These are phyloP conservation scores for Paramuricea clavata DNA, from an alignment of 92 coral and sea anemone species.

Conservation along the genomic window DNA sequence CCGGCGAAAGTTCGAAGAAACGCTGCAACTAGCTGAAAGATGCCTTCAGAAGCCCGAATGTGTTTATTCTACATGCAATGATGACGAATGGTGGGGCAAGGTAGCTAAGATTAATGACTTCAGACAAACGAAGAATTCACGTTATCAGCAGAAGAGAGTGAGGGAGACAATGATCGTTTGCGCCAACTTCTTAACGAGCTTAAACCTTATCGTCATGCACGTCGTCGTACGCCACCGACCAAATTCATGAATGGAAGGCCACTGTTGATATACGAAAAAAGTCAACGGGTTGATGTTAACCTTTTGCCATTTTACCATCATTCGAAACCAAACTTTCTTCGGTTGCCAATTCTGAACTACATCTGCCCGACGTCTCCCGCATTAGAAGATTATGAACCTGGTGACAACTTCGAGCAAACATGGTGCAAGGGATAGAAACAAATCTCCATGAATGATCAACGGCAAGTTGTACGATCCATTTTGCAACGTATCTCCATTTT, in stretches of 20 bases:
- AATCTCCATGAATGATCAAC: not conserved
- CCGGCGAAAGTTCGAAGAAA: not conserved
- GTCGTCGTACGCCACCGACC: too few relatives aligned
- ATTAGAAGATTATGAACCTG: conserved; percentile 11
- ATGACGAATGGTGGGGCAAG: not conserved
- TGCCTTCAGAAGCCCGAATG: not conserved
- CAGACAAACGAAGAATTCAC: not conserved
- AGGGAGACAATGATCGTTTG: not conserved
- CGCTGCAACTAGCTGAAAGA: not conserved
- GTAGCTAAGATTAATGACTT: not conserved
- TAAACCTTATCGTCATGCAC: not conserved
- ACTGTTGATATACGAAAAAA: not conserved
- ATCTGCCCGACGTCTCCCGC: not conserved
- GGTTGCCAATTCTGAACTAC: conserved; percentile 12
- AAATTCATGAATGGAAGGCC: not conserved
- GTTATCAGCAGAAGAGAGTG: not conserved
- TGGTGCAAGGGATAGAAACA: conserved; percentile 33
- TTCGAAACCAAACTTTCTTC: not conserved
- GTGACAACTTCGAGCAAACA: conserved; percentile 20
- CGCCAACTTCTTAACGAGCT: not conserved
- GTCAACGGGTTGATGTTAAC: not conserved
- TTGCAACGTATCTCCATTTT: conserved; percentile 1
- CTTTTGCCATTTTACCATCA: not conserved
- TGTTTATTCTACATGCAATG: not conserved
- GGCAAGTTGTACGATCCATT: not conserved